Evolutionary conservation across 2,113 vertebrate species (phyloP).

Genomic region (Percina caprodes): DNA sequence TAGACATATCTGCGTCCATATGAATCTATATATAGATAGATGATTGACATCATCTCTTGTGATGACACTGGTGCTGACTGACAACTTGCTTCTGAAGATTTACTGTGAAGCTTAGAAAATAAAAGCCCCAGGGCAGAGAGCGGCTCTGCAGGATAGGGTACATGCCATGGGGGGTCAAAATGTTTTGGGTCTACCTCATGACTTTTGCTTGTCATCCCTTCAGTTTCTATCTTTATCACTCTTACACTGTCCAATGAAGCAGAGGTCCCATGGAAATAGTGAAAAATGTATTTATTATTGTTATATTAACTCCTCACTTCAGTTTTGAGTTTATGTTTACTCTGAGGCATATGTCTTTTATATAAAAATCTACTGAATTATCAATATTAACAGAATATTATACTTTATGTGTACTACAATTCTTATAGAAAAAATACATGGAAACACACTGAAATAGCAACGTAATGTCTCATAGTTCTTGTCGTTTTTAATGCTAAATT

Average conservation of each 20-base stretch:
- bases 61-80: constrained; percentile 51
- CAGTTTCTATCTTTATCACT: constrained; percentile 28
- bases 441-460: constrained; percentile 12
- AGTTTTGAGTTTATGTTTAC: neutral
- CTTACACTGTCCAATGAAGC: neutral
- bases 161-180: constrained; percentile 2
- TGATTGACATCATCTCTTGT: constrained; percentile 53
- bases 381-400: neutral
- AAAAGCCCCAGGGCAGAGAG: neutral
- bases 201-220: constrained; percentile 34
- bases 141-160: constrained; percentile 4
- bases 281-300: neutral
- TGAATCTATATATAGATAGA: constrained; percentile 52
- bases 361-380: neutral
- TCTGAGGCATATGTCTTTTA: neutral
- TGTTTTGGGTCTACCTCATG: constrained; percentile 32
- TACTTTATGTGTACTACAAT: neutral
- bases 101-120: constrained; percentile 12
- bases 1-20: constrained; percentile 46
- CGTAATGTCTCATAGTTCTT: constrained; percentile 48
- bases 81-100: constrained; percentile 55
- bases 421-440: neutral
- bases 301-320: neutral
- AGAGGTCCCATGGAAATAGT: neutral
- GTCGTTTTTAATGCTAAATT: constrained; percentile 74